phyloP scores from a whole-genome alignment of 1,140 invertebrate species.

The Macrotrachela quadricornifera region DNA sequence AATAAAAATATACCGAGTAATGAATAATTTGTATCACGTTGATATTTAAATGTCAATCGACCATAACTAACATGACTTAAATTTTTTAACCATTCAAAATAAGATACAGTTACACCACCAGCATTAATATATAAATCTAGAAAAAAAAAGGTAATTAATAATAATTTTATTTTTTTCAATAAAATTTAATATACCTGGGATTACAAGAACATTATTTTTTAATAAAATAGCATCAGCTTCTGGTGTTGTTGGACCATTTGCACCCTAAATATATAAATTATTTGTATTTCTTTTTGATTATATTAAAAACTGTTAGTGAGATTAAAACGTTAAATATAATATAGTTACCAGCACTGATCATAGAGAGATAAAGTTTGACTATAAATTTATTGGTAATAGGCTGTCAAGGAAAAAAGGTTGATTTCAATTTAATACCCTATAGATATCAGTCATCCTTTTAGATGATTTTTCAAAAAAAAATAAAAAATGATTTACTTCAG shows the following conservation, averaged over 20 bases:
- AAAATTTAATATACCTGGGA: conserved; percentile 38
- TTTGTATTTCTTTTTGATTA: too few relatives aligned
- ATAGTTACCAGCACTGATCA: too few relatives aligned
- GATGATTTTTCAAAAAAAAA: too few relatives aligned
- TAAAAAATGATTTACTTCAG: conserved; percentile 3
- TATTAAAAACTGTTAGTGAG: too few relatives aligned
- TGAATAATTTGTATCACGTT: conserved; percentile 90
- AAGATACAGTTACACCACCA: conserved; percentile 97
- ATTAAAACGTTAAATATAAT: too few relatives aligned
- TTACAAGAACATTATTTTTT: conserved; percentile 78
- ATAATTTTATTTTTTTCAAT: too few relatives aligned
- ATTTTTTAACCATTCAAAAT: conserved; percentile 99
- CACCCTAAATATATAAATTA: conserved; percentile 36
- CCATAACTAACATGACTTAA: conserved; percentile 97
- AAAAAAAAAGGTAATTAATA: too few relatives aligned
- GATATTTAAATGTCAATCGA: conserved; percentile 93
- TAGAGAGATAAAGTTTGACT: too few relatives aligned
- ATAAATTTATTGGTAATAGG: too few relatives aligned
- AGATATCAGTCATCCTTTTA: too few relatives aligned
- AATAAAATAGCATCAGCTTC: conserved; percentile 85
- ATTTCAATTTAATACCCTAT: too few relatives aligned
- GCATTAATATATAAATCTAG: conserved; percentile 53
- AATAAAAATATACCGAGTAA: conserved; percentile 50
- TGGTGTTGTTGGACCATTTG: conserved; percentile 92
- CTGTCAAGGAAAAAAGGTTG: too few relatives aligned